Evolutionary conservation across 2,797 vertebrate genomes (phyloP), one percentile per base, ranked within the genome.

Genomic region (Alectoris magna): DNA sequence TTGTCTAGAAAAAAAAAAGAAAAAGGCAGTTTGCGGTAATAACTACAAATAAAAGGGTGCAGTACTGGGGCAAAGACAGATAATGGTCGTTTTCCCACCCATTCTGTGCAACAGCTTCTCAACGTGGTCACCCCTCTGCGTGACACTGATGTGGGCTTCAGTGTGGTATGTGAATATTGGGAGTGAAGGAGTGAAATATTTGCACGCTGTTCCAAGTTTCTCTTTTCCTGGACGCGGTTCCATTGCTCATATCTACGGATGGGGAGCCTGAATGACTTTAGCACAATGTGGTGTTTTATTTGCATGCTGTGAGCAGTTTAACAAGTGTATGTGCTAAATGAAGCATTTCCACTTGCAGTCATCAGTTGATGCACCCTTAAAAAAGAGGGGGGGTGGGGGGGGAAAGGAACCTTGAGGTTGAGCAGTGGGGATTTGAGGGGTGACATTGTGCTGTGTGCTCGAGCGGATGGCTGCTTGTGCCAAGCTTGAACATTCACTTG

Each of bases 41-140:
- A 93, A 91, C 93, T 96, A 87, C 96, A 97, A 97, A 97, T 97
- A 96, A 97, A 96, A 96, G 96, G 95, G 94, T 95, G 93, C 64
- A 91, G 92, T 82, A 66, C 87, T 36, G 96, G 96, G 92, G 68
- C 84, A 85, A 91, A 90, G 91, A 66, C 63, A 94, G 94, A 96
- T 97, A 93, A 90, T 92, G 93, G 62, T 92, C 17, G 1, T 94
- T 96, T 95, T 96, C 95, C 96, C 84, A 31, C 67, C 59, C 74
- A 0, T 76, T 85, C 31, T 3, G 3, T 26, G 17, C 74, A 87
- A 44, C 80, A 88, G 49, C 43, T 87, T 87, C 77, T 90, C 62
- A 26, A 8, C 38, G 0, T 6, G 60, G 59, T 90, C 89, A 82
- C 93, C 83, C 62, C 81, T 90, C 36, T 9, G 80, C 72, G 27